Evolutionary conservation across 2,113 vertebrate species (phyloP).

Genomic region (Melanerpes formicivorus): DNA sequence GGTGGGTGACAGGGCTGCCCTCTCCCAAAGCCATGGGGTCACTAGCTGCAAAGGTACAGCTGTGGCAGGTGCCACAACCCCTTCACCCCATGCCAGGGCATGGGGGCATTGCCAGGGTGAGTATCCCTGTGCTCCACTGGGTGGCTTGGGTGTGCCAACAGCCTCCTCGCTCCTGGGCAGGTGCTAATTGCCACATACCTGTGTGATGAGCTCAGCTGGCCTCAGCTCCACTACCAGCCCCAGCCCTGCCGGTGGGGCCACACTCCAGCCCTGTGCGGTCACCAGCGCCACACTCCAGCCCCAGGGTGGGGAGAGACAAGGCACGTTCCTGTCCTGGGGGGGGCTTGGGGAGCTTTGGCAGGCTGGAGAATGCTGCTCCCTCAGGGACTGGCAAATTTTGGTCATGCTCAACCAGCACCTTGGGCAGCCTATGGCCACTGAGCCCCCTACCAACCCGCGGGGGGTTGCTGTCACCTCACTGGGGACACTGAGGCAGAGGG

Average conservation of each 20-base stretch:
- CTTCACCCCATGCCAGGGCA: not conserved
- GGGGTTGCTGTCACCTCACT: rapidly evolving
- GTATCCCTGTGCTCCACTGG: not conserved
- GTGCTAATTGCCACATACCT: not conserved
- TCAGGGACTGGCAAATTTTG: rapidly evolving
- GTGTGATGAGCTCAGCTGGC: not conserved
- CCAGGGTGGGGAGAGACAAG: not conserved
- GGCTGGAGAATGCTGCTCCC: not conserved
- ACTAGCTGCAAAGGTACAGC: rapidly evolving
- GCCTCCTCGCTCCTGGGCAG: not conserved
- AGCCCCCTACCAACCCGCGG: no score
- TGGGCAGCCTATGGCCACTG: rapidly evolving
- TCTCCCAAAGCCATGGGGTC: rapidly evolving
- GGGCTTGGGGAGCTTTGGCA: not conserved
- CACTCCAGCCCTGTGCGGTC: not conserved
- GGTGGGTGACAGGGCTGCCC: no score
- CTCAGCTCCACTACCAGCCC: not conserved
- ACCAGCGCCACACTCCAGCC: not conserved
- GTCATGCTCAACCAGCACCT: rapidly evolving
- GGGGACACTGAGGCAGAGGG: not conserved
- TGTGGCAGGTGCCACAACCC: not conserved
- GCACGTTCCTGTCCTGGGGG: not conserved
- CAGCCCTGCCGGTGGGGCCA: not conserved
- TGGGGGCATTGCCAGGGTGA: rapidly evolving
- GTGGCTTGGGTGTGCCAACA: not conserved